Conservation (phyloP, 1,140 invertebrate genomes). For the Carcinoscorpius rotundicauda region DNA sequence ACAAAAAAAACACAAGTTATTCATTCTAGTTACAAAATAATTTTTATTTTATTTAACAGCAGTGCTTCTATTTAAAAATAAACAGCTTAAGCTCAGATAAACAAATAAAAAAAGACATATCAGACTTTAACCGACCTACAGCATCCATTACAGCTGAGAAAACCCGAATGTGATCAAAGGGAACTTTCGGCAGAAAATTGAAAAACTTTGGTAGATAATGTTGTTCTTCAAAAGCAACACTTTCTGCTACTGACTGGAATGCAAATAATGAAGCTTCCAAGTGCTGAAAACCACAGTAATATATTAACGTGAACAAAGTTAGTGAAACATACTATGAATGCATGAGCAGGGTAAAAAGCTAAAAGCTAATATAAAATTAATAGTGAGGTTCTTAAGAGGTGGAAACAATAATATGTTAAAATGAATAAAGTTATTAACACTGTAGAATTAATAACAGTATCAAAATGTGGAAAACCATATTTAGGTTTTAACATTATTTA, state of each 20-base stretch:
- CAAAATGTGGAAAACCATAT: too few relatives aligned
- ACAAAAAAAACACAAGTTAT: too few relatives aligned
- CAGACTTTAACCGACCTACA: slow-evolving; percentile 41
- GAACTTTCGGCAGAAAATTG: slow-evolving; percentile 45
- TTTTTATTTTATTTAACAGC: too few relatives aligned
- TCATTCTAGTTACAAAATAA: too few relatives aligned
- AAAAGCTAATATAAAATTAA: too few relatives aligned
- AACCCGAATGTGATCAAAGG: slow-evolving; percentile 47
- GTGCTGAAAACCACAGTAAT: slow-evolving; percentile 33
- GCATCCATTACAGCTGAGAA: slow-evolving; percentile 56
- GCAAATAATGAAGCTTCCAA: slow-evolving; percentile 70
- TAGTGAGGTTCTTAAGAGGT: too few relatives aligned
- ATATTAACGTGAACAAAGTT: not conserved
- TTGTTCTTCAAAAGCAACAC: slow-evolving; percentile 47
- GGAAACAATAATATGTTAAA: too few relatives aligned
- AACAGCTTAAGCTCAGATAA: slow-evolving; percentile 9
- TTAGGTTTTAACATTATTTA: too few relatives aligned
- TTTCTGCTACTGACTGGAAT: slow-evolving; percentile 64
- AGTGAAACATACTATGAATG: too few relatives aligned
- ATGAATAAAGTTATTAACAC: too few relatives aligned
- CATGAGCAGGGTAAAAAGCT: too few relatives aligned
- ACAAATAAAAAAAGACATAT: slow-evolving; percentile 2
- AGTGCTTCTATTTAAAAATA: not conserved
- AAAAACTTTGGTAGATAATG: slow-evolving; percentile 51
- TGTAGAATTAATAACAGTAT: too few relatives aligned